Percentiles rank a stretch among this genome's conserved stretches.
phyloP scores from a whole-genome alignment of 2,113 vertebrate species.

The Lasiurus borealis region DNA sequence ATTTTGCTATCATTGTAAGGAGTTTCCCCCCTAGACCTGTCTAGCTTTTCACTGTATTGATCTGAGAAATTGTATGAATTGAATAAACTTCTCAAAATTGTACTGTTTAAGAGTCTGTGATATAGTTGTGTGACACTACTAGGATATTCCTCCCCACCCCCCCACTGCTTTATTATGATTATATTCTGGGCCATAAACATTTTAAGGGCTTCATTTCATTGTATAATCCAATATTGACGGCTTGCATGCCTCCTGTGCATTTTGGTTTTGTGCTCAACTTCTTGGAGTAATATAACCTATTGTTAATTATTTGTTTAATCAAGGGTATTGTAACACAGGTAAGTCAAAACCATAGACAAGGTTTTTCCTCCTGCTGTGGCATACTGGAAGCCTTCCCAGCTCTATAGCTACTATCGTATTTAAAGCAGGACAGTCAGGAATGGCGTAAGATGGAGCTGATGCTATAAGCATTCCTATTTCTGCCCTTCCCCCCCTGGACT shows the following conservation, averaged over 20 bases:
- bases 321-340: conserved; percentile 45
- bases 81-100: conserved; percentile 74
- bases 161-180: neutral
- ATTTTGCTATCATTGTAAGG: conserved; percentile 58
- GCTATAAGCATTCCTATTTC: neutral
- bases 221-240: conserved; percentile 58
- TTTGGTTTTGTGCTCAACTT: conserved; percentile 69
- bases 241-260: conserved; percentile 68
- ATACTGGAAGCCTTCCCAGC: neutral
- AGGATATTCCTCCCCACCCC: conserved; percentile 27
- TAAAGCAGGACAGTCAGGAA: neutral
- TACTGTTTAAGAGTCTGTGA: conserved; percentile 67
- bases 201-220: conserved; percentile 77
- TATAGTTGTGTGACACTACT: neutral
- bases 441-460: neutral
- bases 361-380: conserved; percentile 6
- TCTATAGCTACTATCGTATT: neutral
- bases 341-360: conserved; percentile 53
- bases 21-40: conserved; percentile 59
- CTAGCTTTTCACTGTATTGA: conserved; percentile 65
- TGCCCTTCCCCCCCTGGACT: neutral
- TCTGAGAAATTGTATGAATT: conserved; percentile 78
- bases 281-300: conserved; percentile 53
- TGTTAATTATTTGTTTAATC: conserved; percentile 52
- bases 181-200: conserved; percentile 72